Base-by-base conservation (phyloP, 2,113 vertebrate genomes). In the Tychaedon coryphoeus region DNA sequence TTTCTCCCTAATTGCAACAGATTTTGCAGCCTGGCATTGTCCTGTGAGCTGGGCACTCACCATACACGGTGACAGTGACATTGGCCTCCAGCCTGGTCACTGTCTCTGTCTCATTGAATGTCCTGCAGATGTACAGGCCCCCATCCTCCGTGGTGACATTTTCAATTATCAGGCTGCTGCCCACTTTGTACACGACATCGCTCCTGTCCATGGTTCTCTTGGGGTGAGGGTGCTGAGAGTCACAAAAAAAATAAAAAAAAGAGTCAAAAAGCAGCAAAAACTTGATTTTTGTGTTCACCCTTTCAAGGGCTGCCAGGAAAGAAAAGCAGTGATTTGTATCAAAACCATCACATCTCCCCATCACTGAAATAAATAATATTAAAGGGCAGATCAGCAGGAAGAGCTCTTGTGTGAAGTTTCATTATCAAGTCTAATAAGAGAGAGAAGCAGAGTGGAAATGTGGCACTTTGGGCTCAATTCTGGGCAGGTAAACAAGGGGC, bases 61-160 rank as follows among this genome's bases (percentile, higher is more conserved):
- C 98, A 5, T 91, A 97, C 47, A 99, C 97, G 1, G 51, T 84
- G 14, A 99, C 97, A 4, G 95, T 98, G 71, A 96, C 96, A 1
- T 94, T 65, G 45, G 70, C 94, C 78, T 97, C 98, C 74, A 86
- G 82, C 28, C 28, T 19, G 1, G 48, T 94, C 5, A 82, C 50
- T 28, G 26, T 17, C 26, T 51, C 50, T 29, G 50, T 51, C 50
- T 51, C 45, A 8, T 96, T 70, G 60, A 70, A 61, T 2, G 96
- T 98, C 56, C 31, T 97, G 96, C 99, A 99, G 19, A 14, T 57
- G 40, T 99, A 99, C 0, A 25, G 9, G 17, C 99, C 99, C 48
- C 83, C 97, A 8, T 99, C 97, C 23, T 98, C 97, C 95, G 95
- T 79, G 65, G 98, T 98, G 47, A 99, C 91, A n/a, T 98, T 98